phyloP scores from a whole-genome alignment of 2,113 vertebrate species.

The Pleuronectes platessa region DNA sequence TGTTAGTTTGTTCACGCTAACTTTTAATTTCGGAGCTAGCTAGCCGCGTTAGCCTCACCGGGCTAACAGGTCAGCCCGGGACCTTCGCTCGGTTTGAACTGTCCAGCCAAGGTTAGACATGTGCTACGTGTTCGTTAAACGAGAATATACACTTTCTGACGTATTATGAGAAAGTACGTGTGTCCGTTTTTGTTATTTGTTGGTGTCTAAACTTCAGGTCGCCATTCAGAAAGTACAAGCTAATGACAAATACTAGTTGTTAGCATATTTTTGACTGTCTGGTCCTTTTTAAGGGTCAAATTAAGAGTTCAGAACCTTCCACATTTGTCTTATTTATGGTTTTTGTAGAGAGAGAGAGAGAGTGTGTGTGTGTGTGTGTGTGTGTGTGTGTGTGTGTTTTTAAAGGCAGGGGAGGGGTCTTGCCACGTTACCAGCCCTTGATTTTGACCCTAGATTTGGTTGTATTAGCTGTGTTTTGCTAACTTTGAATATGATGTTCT shows the following conservation, averaged over 20 bases:
- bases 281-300: background rate
- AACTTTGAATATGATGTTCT: too few species aligned
- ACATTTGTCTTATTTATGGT: background rate
- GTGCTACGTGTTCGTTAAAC: background rate
- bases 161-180: background rate
- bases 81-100: background rate
- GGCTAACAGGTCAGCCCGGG: background rate
- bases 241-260: background rate
- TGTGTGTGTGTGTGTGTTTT: too few species aligned
- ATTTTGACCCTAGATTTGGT: background rate
- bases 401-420: background rate
- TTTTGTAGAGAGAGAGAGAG: too few species aligned
- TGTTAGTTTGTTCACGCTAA: conserved; percentile 22
- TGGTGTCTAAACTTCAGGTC: background rate
- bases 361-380: too few species aligned
- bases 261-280: background rate
- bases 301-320: background rate
- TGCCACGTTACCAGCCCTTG: conserved; percentile 57
- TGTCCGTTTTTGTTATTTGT: background rate
- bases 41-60: conserved; percentile 41
- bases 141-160: background rate
- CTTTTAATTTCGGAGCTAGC: conserved; percentile 52
- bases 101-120: background rate
- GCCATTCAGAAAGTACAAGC: background rate
- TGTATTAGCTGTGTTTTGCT: background rate